Evolutionary conservation across 1,140 invertebrate genomes (phyloP), one percentile per base, ranked within the genome.

Genomic region (Drosophila sp.): DNA sequence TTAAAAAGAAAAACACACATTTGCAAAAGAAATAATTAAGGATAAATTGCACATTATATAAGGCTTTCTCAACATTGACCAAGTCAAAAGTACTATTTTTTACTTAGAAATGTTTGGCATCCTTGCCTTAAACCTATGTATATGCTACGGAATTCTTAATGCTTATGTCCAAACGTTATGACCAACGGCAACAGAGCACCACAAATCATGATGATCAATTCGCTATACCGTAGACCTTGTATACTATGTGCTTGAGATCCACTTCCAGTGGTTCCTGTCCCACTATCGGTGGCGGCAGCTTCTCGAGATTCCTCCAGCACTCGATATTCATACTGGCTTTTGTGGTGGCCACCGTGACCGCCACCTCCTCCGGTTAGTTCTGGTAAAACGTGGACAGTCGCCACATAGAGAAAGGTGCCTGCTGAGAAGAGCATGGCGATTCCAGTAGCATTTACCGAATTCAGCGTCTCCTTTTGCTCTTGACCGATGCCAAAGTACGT

Each of bases 381-480:
- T 0, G 99, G 98, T 50, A 99, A 92, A 2, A 99, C 98, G 92
- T 99, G 99, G 1, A 99, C 98, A 1, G 99, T 99, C 0, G 99
- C 98, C 4, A 99, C 99, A 91, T 99, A 99, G 5, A 99, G 93
- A 93, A 99, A 99, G 54, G 99, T 99, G 1, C 99, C 99, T 1
- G 98, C 99, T 73, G 98, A 99, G 92, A 99, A 99, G 23, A 99
- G 93, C 98, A 99, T 99, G 11, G 98, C 98, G 47, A 99, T 95
- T 50, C 94, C 94, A 17, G 95, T 99, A 1, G 97, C 97, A 93
- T 98, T 98, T 7, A 98, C 94, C 30, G 96, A 96, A 76, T 95
- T 96, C 1, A 98, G 87, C 0, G 94, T 94, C 77, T 95, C 94
- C 75, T 95, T 94, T 79, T 95, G 94, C 90, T 98, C 97, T 93